These are phyloP conservation scores for Jaculus jaculus DNA, from an alignment of 2,113 vertebrate genomes.

Conservation along the genomic window DNA sequence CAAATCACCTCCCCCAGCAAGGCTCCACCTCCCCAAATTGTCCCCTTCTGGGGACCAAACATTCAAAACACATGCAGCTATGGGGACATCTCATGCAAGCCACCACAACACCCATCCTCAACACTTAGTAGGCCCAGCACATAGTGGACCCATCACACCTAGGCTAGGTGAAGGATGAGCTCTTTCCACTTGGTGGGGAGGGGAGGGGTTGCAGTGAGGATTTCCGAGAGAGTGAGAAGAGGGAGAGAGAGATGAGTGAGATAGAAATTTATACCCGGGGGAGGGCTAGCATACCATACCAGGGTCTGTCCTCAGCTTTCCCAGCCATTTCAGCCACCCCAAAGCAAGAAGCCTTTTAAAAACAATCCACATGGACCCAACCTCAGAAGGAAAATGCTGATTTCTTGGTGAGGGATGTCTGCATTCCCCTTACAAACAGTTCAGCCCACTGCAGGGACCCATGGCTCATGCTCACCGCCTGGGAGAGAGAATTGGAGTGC, in stretches of 20 bases:
- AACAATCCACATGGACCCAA: background rate
- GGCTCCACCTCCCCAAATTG: no score
- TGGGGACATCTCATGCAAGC: no score
- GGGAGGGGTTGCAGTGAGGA: no score
- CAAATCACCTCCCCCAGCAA: no score
- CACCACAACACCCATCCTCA: background rate
- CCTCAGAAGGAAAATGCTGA: background rate
- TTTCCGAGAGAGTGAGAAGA: background rate
- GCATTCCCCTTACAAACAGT: background rate
- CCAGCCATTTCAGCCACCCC: background rate
- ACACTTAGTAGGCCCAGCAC: background rate
- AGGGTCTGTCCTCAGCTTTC: background rate
- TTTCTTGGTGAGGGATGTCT: background rate
- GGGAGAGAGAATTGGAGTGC: no score
- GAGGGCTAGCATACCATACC: accelerated
- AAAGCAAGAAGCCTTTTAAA: background rate
- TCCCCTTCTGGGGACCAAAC: no score
- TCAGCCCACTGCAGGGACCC: background rate
- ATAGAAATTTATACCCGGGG: no score
- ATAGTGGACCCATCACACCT: background rate
- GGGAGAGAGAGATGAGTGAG: no score
- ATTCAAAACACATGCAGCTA: no score
- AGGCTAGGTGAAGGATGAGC: background rate
- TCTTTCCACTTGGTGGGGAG: no score
- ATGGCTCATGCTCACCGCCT: constrained; percentile 31